Evolutionary conservation across 2,113 vertebrate genomes (phyloP), one percentile per base, ranked within the genome.

Genomic region (Oplegnathus fasciatus): DNA sequence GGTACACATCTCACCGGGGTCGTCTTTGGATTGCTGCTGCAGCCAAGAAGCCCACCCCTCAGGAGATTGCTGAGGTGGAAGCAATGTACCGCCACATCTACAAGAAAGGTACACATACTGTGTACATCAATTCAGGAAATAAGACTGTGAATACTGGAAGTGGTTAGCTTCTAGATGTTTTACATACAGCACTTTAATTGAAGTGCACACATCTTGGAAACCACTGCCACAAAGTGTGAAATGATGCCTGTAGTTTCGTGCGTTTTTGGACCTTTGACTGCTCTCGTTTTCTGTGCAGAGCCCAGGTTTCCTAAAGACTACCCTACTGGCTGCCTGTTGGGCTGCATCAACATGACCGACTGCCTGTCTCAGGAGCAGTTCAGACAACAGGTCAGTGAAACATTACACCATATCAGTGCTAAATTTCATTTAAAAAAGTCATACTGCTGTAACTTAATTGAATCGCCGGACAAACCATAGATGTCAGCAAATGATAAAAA

Each of bases 1-100:
- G 98, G 98, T 99, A 99, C 91, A 96, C 97, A 0, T 95, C 98
- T 44, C 98, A 99, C 62, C 94, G 98, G 71, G 98, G 98, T 42
- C 96, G 97, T 48, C 95, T 99, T 46, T 99, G 98, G 98, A 98
- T 99, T 50, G 97, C 98, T 86, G 97, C 98, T 62, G 98, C 98
- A 37, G 97, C 97, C 76, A 98, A 98, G 94, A 96, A 84, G 54
- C 97, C 98, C 66, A 96, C 96, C 11, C 93, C 96, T 78, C 97
- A 98, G 94, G 98, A 99, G 89, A 93, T 97, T 24, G 94, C 95
- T 15, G 96, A 98, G 80, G 95, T 99, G 74, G 97, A 99, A 92
- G 82, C 91, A 78, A 97, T 96, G 76, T 97, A 99, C 83, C 93
- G 94, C 28, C 92, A 96, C 83, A 93, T 98, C 92, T 93, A 79